Conservation (phyloP, 2,888 invertebrate species). For the Lasius platythorax region DNA sequence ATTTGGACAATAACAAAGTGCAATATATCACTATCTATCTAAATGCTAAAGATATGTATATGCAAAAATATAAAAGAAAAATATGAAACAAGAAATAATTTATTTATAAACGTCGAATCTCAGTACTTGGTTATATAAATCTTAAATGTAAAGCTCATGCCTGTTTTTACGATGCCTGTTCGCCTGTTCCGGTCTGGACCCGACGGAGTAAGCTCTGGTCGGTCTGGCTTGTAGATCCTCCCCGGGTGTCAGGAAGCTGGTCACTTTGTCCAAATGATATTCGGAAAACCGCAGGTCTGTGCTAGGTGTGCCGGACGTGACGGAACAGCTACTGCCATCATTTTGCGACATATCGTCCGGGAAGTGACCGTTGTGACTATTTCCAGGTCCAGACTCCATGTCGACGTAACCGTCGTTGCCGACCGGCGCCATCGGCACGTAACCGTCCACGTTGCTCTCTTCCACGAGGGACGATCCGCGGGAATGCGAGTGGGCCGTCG, state of each 20-base stretch:
- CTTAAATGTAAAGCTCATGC: conserved; percentile 65
- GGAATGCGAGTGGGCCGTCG: conserved; percentile 87
- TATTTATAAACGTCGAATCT: too few species aligned
- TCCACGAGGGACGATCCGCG: conserved; percentile 89
- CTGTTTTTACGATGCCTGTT: conserved; percentile 86
- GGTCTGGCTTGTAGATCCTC: conserved; percentile 90
- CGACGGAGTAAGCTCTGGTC: conserved; percentile 94
- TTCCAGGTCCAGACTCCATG: conserved; percentile 87
- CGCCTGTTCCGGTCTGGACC: conserved; percentile 91
- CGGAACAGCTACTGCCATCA: conserved; percentile 91
- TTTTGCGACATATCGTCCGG: conserved; percentile 87
- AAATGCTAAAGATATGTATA: too few species aligned
- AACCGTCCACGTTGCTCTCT: conserved; percentile 87
- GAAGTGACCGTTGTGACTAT: conserved; percentile 82
- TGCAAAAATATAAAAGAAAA: too few species aligned
- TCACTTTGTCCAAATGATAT: conserved; percentile 93
- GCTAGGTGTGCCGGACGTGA: conserved; percentile 93
- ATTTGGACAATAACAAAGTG: too few species aligned
- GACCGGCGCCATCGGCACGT: conserved; percentile 90
- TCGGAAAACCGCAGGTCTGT: conserved; percentile 92
- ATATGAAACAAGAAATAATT: too few species aligned
- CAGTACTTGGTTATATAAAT: not conserved
- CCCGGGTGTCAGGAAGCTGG: conserved; percentile 90
- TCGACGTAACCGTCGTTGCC: conserved; percentile 88
- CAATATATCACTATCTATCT: too few species aligned